These are phyloP conservation scores for Hydriomena furcata DNA, from an alignment of 2,888 invertebrate genomes.

Conservation along the genomic window DNA sequence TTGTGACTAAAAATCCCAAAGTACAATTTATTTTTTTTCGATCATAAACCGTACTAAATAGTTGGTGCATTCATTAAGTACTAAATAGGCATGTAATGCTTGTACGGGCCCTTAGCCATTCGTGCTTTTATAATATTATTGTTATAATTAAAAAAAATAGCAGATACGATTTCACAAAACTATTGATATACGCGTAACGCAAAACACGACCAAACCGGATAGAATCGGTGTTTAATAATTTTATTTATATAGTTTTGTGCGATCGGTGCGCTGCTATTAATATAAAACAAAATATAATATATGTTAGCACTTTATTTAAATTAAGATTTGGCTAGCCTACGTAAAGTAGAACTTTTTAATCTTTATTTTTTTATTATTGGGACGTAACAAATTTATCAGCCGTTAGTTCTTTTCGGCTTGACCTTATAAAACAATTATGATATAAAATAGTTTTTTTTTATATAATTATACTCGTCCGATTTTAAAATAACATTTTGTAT, in stretches of 20 bases:
- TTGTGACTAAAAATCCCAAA: slow-evolving; percentile 21
- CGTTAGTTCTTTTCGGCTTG: slow-evolving; percentile 36
- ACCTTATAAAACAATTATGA: slow-evolving; percentile 1
- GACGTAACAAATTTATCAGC: too few species aligned
- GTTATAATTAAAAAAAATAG: slow-evolving; percentile 43
- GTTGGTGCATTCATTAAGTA: slow-evolving; percentile 49
- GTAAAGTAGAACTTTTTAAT: slow-evolving; percentile 39
- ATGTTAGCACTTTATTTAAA: slow-evolving; percentile 52
- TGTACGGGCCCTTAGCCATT: slow-evolving; percentile 58
- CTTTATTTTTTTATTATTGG: slow-evolving; percentile 36
- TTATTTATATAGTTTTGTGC: slow-evolving; percentile 27
- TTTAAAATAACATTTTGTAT: too few species aligned
- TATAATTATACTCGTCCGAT: too few species aligned
- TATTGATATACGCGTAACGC: slow-evolving; percentile 29
- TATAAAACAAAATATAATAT: slow-evolving; percentile 46
- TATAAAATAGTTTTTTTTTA: too few species aligned
- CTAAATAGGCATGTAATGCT: slow-evolving; percentile 71
- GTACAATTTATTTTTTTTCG: slow-evolving; percentile 34
- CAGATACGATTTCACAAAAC: slow-evolving; percentile 37
- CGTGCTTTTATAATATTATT: slow-evolving; percentile 68
- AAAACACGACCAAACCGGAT: too few species aligned
- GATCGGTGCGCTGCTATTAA: slow-evolving; percentile 35
- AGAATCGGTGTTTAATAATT: too few species aligned
- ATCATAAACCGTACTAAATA: slow-evolving; percentile 24
- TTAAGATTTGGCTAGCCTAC: slow-evolving; percentile 49